Percentiles rank a stretch among this genome's conserved stretches.
Conservation (phyloP, 2,113 vertebrate genomes). For the Alectura lathami region DNA sequence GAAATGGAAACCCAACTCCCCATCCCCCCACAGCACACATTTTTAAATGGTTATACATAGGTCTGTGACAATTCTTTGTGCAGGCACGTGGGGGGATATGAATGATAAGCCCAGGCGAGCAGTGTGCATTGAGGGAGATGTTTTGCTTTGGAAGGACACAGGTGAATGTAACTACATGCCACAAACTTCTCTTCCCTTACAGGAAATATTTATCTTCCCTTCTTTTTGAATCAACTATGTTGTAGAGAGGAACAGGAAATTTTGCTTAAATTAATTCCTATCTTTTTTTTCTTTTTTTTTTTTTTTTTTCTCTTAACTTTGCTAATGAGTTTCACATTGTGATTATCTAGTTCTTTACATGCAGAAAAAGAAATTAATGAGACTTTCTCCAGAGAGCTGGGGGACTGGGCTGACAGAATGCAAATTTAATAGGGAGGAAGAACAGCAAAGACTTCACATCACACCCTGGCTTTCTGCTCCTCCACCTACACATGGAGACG, state of each 20-base stretch:
- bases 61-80: neutral
- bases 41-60: neutral
- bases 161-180: neutral
- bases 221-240: accelerated
- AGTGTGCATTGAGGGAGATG: accelerated
- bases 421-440: slow-evolving; percentile 23
- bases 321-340: neutral
- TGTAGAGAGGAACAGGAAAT: neutral
- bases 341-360: slow-evolving; percentile 38
- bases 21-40: accelerated
- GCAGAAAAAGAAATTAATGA: slow-evolving; percentile 53
- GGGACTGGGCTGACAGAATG: slow-evolving; percentile 21
- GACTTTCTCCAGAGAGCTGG: neutral
- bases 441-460: slow-evolving; percentile 39
- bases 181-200: neutral
- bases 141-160: neutral
- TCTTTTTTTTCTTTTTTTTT: neutral
- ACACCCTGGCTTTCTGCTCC: slow-evolving; percentile 7
- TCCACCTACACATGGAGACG: slow-evolving; percentile 49
- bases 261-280: slow-evolving; percentile 20
- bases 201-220: neutral
- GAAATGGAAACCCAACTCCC: neutral
- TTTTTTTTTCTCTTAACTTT: neutral
- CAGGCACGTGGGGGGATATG: neutral
- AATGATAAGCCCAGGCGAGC: neutral